These are phyloP conservation scores for Machimus rusticus DNA, from an alignment of 2,888 invertebrate genomes.

Conservation along the genomic window DNA sequence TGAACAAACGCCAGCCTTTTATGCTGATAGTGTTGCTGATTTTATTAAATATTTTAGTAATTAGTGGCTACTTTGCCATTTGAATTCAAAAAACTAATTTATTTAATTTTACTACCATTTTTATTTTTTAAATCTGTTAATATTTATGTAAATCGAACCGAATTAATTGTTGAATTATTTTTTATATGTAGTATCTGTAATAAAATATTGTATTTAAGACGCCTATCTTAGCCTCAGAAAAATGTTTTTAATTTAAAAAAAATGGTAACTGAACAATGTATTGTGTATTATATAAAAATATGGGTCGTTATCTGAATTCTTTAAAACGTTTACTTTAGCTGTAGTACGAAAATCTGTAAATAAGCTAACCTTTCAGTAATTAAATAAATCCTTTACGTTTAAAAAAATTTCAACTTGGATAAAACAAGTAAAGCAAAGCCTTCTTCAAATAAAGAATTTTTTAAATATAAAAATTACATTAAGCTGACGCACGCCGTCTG, in stretches of 20 bases:
- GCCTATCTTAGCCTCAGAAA: neutral
- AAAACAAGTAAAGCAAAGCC: neutral
- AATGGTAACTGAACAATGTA: neutral
- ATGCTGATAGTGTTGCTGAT: conserved; percentile 57
- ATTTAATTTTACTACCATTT: neutral
- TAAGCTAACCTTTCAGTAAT: too few species aligned
- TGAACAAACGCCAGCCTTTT: conserved; percentile 56
- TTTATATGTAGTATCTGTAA: neutral
- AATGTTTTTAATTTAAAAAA: neutral
- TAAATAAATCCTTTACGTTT: too few species aligned
- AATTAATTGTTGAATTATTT: neutral
- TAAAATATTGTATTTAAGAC: neutral
- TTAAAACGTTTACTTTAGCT: neutral
- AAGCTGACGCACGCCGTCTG: neutral
- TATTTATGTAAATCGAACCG: neutral
- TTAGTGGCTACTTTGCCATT: conserved; percentile 39
- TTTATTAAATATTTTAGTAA: conserved; percentile 54
- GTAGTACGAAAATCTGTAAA: neutral
- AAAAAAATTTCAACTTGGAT: neutral
- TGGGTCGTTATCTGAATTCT: neutral
- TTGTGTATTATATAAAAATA: neutral
- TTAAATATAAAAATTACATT: neutral
- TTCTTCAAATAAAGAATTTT: neutral
- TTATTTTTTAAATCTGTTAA: neutral
- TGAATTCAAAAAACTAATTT: neutral